These are phyloP conservation scores for Orestias chungarensis DNA, from an alignment of 2,797 vertebrate species.

Conservation along the genomic window DNA sequence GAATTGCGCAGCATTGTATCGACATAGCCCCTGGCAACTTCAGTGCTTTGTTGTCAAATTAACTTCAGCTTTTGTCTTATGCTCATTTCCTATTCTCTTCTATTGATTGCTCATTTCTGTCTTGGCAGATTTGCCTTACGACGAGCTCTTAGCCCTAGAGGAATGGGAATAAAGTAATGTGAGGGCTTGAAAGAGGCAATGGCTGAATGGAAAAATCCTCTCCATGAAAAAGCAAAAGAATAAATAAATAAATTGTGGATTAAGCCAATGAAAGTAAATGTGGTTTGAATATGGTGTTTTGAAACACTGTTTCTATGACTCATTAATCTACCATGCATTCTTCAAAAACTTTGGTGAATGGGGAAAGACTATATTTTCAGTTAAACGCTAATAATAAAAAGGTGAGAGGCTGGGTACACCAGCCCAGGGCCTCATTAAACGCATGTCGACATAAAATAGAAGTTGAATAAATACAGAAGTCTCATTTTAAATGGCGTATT, in stretches of 20 bases:
- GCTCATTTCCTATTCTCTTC: constrained; percentile 62
- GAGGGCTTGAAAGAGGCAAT: not conserved
- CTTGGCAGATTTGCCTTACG: constrained; percentile 52
- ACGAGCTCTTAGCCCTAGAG: constrained; percentile 34
- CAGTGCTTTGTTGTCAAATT: constrained; percentile 52
- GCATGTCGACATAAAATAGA: no score
- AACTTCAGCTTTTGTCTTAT: constrained; percentile 38
- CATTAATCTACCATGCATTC: constrained; percentile 28
- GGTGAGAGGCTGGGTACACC: no score
- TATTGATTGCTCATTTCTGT: constrained; percentile 71
- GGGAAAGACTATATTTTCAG: constrained; percentile 46
- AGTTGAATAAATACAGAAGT: no score
- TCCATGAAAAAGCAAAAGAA: not conserved
- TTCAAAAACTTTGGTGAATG: constrained; percentile 53
- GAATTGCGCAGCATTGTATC: constrained; percentile 46
- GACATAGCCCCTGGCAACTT: constrained; percentile 51
- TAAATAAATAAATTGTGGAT: no score
- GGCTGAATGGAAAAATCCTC: not conserved
- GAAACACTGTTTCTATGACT: constrained; percentile 1
- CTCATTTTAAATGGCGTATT: no score
- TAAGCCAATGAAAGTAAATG: not conserved
- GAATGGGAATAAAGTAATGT: constrained; percentile 4
- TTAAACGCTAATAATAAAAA: constrained; percentile 18
- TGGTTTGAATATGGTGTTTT: constrained; percentile 2
- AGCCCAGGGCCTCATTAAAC: no score